A percentile compares a stretch with the other conserved stretches of the same genome.
Evolutionary conservation across 2,113 vertebrate genomes (phyloP).

Genomic region (Nesospiza acunhae): DNA sequence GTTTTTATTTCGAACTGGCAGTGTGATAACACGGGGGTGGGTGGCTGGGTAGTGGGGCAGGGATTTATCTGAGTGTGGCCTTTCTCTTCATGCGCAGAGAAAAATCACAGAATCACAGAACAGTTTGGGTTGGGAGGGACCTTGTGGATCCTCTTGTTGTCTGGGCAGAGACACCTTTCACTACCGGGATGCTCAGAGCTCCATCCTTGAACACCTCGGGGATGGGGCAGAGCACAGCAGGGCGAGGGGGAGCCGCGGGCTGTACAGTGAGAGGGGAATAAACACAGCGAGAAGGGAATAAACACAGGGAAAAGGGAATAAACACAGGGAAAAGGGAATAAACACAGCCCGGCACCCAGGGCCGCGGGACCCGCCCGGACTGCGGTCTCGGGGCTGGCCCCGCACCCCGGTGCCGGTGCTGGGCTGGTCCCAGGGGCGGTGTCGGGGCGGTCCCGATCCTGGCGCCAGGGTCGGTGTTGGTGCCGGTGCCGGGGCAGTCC

Average conservation of each 20-base stretch:
- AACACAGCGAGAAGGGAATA: background rate
- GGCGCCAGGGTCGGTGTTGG: too few relatives aligned
- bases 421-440: background rate
- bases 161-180: background rate
- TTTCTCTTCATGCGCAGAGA: background rate
- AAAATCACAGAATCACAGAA: background rate
- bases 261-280: fast-evolving
- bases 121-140: background rate
- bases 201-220: fast-evolving
- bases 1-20: background rate
- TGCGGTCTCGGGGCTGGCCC: background rate
- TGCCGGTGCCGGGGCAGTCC: background rate
- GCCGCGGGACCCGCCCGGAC: background rate
- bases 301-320: background rate
- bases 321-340: background rate
- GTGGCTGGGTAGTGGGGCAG: fast-evolving
- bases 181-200: background rate
- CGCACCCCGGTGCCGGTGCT: background rate
- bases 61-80: background rate
- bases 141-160: too few relatives aligned
- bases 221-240: background rate
- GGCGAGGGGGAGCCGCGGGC: background rate
- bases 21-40: background rate
- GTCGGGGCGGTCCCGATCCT: too few relatives aligned
- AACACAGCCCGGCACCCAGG: background rate